Evolutionary conservation across 2,797 vertebrate genomes (phyloP), one percentile per base, ranked within the genome.

Genomic region (Epinephelus malabaricus): DNA sequence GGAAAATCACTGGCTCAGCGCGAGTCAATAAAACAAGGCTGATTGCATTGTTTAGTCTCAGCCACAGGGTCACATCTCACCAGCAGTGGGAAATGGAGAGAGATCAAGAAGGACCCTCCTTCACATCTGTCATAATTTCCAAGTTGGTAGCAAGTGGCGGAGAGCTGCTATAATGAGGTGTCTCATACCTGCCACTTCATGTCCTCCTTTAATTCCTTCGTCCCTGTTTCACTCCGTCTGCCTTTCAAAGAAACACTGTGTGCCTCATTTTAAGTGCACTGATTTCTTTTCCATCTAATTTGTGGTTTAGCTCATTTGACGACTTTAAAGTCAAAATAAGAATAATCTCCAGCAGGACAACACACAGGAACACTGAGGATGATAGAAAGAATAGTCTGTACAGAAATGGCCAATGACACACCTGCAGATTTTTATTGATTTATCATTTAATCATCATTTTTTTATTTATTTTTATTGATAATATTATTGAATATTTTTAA

Each of bases 51-150:
- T 86, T 86, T 66, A 66, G 76, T 78, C 58, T 71, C 23, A 43
- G 56, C 27, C 38, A 69, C 25, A 10, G 65, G 70, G 73, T 82
- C 67, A 67, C 45, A 66, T 69, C 65, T 64, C 63, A 60, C 15
- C 55, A 46, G 25, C 0, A 19, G 38, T 56, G 45, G n/a, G 51
- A 15, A 66, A 51, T 12, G 14, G 27, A 62, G 51, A 54, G 54
- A 21, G 54, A 55, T 66, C 59, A 13, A 72, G 27, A 70, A 21
- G 64, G 60, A 69, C 23, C 21, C 53, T 69, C 51, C 55, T 34
- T 64, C 64, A 72, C 46, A 79, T 88, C 82, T 76, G 80, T 86
- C 79, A 90, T 86, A 40, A 86, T 84, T 78, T 79, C 61, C 59
- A 73, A 73, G 71, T 47, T 72, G 54, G 62, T 76, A 72, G 71